Base-by-base conservation (phyloP, 2,888 invertebrate species). In the Agonopterix arenella region DNA sequence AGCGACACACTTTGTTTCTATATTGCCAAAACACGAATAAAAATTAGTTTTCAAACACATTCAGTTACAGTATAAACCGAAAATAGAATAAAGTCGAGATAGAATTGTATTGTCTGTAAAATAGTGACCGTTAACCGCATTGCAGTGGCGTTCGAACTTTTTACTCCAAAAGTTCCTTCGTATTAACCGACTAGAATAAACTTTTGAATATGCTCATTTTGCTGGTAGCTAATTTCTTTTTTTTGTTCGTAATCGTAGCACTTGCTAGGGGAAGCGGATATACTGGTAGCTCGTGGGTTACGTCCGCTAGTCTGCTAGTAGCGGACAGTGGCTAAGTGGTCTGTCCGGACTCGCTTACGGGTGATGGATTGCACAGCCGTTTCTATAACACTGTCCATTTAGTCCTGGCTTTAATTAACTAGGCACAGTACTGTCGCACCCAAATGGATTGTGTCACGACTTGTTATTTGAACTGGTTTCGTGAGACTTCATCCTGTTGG, bases 281-380 rank as follows among this genome's bases (percentile, higher is more conserved):
- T 47, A 11, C 42, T 41, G 5, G 28, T 7, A 28, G 28, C 28
- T 28, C 8, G 40, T 10, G 45, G 45, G 46, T 13, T 44, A 40
- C 47, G 43, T 47, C 43, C 36, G 47, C 11, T 16, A 16, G 49
- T 49, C 51, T 44, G 44, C 13, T 28, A 28, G 43, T 38, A 45
- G 46, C 52, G 52, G 52, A 50, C 52, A 53, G 74, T 73, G 74
- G 80, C 76, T 82, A 84, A 84, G 83, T 84, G 80, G 73, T 74
- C 77, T 78, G 78, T 83, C 82, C 76, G 69, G 72, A 62, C 71
- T 71, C 72, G 73, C 76, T 72, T 74, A 68, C 75, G 68, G 66
- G 76, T 83, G 83, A 82, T 82, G 80, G 82, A 83, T 83, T 70
- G 75, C 72, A 58, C 70, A 65, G 59, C 73, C 69, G 70, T 60